These are phyloP conservation scores for Mormoops blainvillei DNA, from an alignment of 2,113 vertebrate genomes.

Conservation along the genomic window DNA sequence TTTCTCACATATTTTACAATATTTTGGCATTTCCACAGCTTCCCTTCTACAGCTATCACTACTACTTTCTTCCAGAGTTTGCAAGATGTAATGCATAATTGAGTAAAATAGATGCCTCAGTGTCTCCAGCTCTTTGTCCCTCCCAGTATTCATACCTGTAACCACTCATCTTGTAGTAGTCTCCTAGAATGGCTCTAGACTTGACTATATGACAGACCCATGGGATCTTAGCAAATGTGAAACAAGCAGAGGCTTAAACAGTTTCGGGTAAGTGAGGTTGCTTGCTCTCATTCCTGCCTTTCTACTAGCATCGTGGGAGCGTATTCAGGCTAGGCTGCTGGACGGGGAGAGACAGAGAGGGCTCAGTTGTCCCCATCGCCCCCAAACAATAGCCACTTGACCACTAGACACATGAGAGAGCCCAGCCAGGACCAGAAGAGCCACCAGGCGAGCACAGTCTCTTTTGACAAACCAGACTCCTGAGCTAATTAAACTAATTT, in stretches of 20 bases:
- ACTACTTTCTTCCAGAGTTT: background rate
- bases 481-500: background rate
- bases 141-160: background rate
- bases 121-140: background rate
- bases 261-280: background rate
- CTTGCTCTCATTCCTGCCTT: background rate
- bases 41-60: background rate
- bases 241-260: background rate
- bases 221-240: background rate
- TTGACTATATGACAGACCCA: background rate
- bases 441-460: fast-evolving
- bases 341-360: background rate
- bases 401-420: background rate
- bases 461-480: background rate
- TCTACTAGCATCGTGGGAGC: background rate
- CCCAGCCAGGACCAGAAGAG: background rate
- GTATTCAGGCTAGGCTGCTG: background rate
- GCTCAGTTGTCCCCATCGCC: background rate
- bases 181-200: background rate
- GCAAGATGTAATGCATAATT: background rate
- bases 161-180: background rate
- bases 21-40: background rate
- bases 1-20: background rate
- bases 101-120: background rate
- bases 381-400: background rate